Evolutionary conservation across 2,888 invertebrate species (phyloP), one percentile per base, ranked within the genome.

Genomic region (Lamproptera curius): DNA sequence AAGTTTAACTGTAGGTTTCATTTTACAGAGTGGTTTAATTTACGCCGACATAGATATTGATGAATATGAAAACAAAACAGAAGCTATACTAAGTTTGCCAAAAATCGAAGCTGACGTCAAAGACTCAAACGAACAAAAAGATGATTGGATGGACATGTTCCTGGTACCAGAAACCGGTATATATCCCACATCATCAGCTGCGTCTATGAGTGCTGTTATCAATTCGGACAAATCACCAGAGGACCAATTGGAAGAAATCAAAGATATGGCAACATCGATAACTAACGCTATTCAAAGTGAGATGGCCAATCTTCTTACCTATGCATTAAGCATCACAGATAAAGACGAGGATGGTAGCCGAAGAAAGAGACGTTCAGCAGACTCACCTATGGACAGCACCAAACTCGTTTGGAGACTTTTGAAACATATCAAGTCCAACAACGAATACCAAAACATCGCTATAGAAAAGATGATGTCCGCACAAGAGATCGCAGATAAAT

Each of bases 401-500:
- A 64, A 78, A 20, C 46, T 84, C 9, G 72, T 87, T 0, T 76
- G 74, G 65, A 70, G 79, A 57, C 52, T 87, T 15, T 58, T 87
- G 1, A 79, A 77, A 46, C 86, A 87, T 50, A 86, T 87, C 1
- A 86, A 85, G 54, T 68, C 70, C 0, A 83, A 75, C 51, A 87
- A 86, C 41, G 86, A 87, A 57, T 77, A 76, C 49, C 87, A 87
- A 46, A 86, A 85, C 50, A 74, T 84, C n/a, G 85, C 85, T 1
- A 85, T 87, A 11, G 87, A 86, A 10, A 86, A 87, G 58, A 82
- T 87, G 83, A 85, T 87, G 85, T 67, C 75, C 1, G 86, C 86
- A 36, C 84, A 86, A 63, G 81, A 87, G 61, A 86, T 86, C 1
- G 86, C 87, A 23, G 81, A 84, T 31, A 85, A 86, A 65, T 86